Conservation (phyloP, 2,797 vertebrate species). For the Enteromius thamalakanensis region DNA sequence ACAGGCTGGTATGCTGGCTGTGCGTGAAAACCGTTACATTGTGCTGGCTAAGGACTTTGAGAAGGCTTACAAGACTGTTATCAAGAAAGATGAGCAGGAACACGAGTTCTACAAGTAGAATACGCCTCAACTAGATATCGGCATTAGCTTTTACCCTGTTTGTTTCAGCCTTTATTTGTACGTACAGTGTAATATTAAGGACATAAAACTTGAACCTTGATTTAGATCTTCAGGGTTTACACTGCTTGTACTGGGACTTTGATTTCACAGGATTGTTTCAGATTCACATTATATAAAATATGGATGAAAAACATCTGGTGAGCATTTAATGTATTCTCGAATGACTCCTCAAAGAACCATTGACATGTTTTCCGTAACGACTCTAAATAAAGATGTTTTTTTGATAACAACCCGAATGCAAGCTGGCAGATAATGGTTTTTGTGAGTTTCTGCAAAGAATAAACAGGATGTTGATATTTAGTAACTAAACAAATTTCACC, state of each 20-base stretch:
- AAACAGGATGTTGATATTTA: not conserved
- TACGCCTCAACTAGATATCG: not conserved
- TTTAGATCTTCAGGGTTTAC: conserved; percentile 48
- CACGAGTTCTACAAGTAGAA: conserved; percentile 95
- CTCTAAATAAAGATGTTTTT: conserved; percentile 22
- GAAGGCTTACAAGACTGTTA: conserved; percentile 94
- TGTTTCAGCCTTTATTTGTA: conserved; percentile 39
- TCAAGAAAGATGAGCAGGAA: conserved; percentile 95
- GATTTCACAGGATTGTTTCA: conserved; percentile 45
- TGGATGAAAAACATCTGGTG: conserved; percentile 37
- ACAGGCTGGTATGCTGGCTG: conserved; percentile 92
- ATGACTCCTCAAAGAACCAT: conserved; percentile 57
- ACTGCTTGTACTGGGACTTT: conserved; percentile 52
- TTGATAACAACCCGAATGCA: not conserved
- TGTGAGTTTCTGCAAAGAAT: not conserved
- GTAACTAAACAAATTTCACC: not conserved
- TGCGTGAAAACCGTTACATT: conserved; percentile 93
- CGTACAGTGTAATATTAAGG: conserved; percentile 39
- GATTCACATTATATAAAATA: conserved; percentile 37
- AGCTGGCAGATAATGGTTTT: not conserved
- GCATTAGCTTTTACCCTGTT: not conserved
- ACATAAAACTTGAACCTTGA: conserved; percentile 49
- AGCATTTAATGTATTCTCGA: conserved; percentile 31
- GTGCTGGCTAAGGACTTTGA: conserved; percentile 95
- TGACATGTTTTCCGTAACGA: conserved; percentile 75